phyloP scores from a whole-genome alignment of 2,888 invertebrate species.

The Cryptosula pallasiana region DNA sequence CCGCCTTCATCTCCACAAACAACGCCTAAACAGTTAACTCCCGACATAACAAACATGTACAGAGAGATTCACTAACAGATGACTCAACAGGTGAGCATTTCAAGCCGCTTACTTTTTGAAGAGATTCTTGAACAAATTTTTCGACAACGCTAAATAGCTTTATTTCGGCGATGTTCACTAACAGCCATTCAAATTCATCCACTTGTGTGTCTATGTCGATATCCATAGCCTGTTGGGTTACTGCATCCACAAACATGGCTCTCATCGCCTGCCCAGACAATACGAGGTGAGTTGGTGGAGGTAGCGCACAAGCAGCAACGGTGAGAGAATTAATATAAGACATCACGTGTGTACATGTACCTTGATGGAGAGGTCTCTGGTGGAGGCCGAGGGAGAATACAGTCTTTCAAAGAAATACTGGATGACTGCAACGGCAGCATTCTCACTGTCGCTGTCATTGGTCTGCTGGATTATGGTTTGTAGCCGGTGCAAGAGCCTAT shows the following conservation, averaged over 20 bases:
- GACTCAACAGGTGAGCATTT: too few species aligned
- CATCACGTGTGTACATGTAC: conserved; percentile 31
- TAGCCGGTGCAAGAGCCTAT: conserved; percentile 67
- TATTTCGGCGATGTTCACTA: neutral
- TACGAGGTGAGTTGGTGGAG: neutral
- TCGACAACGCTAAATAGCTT: neutral
- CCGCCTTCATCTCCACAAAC: conserved; percentile 82
- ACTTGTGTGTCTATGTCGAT: neutral
- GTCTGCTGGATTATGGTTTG: conserved; percentile 60
- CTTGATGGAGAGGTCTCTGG: conserved; percentile 69
- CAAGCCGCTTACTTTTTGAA: neutral
- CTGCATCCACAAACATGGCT: conserved; percentile 16
- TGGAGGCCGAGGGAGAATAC: conserved; percentile 73
- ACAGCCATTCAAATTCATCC: conserved; percentile 8
- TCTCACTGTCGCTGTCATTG: conserved; percentile 36
- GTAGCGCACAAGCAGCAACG: neutral
- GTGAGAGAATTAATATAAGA: neutral
- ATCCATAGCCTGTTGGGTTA: conserved; percentile 17
- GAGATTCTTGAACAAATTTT: neutral
- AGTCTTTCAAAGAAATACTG: conserved; percentile 82
- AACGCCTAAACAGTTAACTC: conserved; percentile 63
- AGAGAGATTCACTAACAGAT: too few species aligned
- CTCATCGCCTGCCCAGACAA: neutral
- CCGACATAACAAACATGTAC: neutral
- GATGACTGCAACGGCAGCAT: conserved; percentile 73